Evolutionary conservation across 1,140 invertebrate species (phyloP), one percentile per base, ranked within the genome.

Genomic region (Drosophila sturtevanti): DNA sequence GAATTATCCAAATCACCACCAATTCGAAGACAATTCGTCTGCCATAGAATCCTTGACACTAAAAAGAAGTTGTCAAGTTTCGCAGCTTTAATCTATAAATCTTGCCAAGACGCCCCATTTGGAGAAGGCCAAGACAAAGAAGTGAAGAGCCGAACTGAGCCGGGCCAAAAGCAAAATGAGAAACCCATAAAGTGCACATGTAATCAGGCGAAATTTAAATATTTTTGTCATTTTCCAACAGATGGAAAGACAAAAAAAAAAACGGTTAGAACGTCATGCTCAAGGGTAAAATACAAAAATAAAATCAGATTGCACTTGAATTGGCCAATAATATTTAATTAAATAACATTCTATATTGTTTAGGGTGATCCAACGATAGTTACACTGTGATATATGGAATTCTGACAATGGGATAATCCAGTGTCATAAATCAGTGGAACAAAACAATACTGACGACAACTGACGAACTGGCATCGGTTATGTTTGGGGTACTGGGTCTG

Each of bases 401-500:
- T 79, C 68, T 86, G 82, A 90, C 87, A 90, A 90, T 90, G 81
- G 41, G 81, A 55, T 64, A 82, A 80, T 86, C 71, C 87, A 90
- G 68, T 35, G 79, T 80, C 77, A 75, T 90, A 90, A 90, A 90
- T 90, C 73, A 48, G 41, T 77, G 35, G 41, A 61, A 65, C 72
- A 90, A 81, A 85, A 65, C 78, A 79, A 61, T n/a, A 68, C 85
- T 70, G 66, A 44, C 81, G 79, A 66, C 75, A 14, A 72, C 68
- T 79, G 81, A 85, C 74, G 73, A 71, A 85, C 65, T 85, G 81
- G 64, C 81, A 31, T 62, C 44, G 44, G 41, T 38, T 14, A 63
- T 54, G 52, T 10, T 37, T 27, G 35, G 66, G 64, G 73, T 55
- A 54, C 58, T 44, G 41, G 41, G 41, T 16, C 41, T 44, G 72